These are phyloP conservation scores for Maylandia zebra DNA, from an alignment of 2,113 vertebrate genomes.

Conservation along the genomic window DNA sequence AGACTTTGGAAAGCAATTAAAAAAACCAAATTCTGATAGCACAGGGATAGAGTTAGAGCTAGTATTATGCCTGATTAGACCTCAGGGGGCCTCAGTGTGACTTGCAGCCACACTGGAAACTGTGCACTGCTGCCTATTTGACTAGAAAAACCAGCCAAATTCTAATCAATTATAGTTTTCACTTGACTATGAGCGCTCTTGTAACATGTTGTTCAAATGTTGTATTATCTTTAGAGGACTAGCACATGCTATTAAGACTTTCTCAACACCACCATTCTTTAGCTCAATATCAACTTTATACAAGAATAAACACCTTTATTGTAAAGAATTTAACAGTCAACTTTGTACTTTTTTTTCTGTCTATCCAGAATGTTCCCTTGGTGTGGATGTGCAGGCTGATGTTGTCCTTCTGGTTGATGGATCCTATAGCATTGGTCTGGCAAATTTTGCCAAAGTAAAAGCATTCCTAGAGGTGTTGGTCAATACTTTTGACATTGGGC, in stretches of 20 bases:
- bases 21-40: not conserved
- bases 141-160: not conserved
- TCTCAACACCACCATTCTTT: not conserved
- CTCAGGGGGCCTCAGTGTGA: not conserved
- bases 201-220: not conserved
- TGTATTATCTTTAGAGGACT: not conserved
- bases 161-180: not conserved
- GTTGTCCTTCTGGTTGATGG: constrained; percentile 96
- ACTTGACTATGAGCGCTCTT: not conserved
- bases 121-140: not conserved
- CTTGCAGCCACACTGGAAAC: not conserved
- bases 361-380: constrained; percentile 86
- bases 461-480: constrained; percentile 93
- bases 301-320: not conserved
- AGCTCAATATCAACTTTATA: not conserved
- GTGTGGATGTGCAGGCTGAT: constrained; percentile 92
- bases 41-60: not conserved
- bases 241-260: not conserved
- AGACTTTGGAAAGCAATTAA: not conserved
- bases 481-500: constrained; percentile 90
- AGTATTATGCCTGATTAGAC: not conserved
- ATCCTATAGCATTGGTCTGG: constrained; percentile 94
- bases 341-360: not conserved
- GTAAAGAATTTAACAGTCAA: not conserved
- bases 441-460: constrained; percentile 96